phyloP scores from a whole-genome alignment of 2,797 vertebrate species.

The Chanos chanos region DNA sequence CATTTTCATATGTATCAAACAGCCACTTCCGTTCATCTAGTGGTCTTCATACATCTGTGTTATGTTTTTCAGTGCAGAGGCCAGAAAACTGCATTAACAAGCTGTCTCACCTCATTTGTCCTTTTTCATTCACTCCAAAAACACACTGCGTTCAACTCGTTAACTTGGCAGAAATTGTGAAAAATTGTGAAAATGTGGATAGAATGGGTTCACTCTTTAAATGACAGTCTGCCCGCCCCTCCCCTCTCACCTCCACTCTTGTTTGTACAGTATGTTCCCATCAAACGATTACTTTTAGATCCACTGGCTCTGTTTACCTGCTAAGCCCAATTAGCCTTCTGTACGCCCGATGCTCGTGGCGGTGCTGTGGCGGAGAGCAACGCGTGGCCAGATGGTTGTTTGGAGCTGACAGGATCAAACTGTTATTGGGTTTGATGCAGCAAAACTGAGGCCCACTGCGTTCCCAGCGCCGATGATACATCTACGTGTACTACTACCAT shows the following conservation, averaged over 20 bases:
- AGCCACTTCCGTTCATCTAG: too few relatives aligned
- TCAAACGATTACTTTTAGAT: background rate
- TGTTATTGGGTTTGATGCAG: slow-evolving; percentile 35
- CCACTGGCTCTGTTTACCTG: background rate
- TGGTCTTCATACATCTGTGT: too few relatives aligned
- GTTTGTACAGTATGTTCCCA: background rate
- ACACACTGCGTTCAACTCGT: too few relatives aligned
- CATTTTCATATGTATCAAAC: too few relatives aligned
- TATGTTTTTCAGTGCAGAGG: too few relatives aligned
- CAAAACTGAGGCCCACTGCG: slow-evolving; percentile 31
- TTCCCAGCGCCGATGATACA: slow-evolving; percentile 22
- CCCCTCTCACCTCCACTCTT: background rate
- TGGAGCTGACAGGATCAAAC: slow-evolving; percentile 36
- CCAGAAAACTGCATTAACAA: too few relatives aligned
- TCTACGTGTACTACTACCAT: slow-evolving; percentile 3
- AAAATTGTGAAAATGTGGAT: too few relatives aligned
- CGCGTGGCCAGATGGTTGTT: slow-evolving; percentile 39
- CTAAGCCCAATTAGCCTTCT: background rate
- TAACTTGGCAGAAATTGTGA: too few relatives aligned
- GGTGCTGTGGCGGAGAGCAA: slow-evolving; percentile 7
- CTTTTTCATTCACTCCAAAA: too few relatives aligned
- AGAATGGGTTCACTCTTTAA: background rate
- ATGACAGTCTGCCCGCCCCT: background rate
- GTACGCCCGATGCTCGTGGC: background rate
- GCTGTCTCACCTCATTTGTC: too few relatives aligned